Conservation (phyloP, 1,140 invertebrate genomes). For the Bombus waltoni region DNA sequence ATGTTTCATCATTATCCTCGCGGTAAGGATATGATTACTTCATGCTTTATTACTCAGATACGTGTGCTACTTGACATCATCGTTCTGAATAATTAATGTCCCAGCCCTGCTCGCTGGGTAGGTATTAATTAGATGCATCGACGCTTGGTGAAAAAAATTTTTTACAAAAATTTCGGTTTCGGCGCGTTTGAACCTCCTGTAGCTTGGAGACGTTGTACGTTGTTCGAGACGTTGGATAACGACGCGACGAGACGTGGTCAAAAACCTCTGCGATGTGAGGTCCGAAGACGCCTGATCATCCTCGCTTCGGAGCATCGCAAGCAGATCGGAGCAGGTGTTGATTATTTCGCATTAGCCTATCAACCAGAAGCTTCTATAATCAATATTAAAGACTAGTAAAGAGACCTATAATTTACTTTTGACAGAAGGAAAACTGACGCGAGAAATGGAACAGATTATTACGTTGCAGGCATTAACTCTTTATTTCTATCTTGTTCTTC, state of each 20-base stretch:
- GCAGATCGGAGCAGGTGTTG: no score
- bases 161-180: not conserved
- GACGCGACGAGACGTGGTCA: no score
- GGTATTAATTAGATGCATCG: constrained; percentile 39
- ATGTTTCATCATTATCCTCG: constrained; percentile 58
- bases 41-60: constrained; percentile 62
- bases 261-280: no score
- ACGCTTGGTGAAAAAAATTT: not conserved
- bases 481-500: not conserved
- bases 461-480: not conserved
- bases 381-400: no score
- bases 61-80: constrained; percentile 61
- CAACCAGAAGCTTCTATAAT: no score
- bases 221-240: no score
- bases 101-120: constrained; percentile 1
- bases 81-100: constrained; percentile 58
- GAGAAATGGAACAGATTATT: not conserved
- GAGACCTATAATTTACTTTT: no score
- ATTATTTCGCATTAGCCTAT: no score
- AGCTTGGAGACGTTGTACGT: no score
- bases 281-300: no score
- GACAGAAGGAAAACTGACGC: no score
- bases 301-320: no score
- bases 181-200: not conserved
- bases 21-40: constrained; percentile 60